Evolutionary conservation across 2,113 vertebrate genomes (phyloP).

Genomic region (Rhizomys pruinosus): DNA sequence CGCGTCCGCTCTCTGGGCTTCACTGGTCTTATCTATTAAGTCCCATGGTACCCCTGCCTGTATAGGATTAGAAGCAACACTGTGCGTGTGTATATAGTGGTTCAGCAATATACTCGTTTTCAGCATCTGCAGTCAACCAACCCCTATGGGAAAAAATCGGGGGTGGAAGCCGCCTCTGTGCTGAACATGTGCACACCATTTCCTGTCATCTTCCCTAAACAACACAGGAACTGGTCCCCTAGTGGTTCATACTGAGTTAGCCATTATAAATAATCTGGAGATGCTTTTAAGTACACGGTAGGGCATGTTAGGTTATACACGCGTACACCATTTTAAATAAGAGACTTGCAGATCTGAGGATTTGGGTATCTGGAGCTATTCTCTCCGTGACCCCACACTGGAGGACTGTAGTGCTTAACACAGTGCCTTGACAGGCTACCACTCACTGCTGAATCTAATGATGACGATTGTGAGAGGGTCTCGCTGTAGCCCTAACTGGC

Average conservation of each 20-base stretch:
- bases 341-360: too few species aligned
- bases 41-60: background rate
- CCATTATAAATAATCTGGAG: background rate
- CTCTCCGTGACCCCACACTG: too few species aligned
- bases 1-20: background rate
- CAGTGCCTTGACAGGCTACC: background rate
- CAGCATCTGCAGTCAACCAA: background rate
- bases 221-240: background rate
- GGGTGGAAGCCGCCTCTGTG: background rate
- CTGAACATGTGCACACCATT: background rate
- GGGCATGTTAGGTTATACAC: too few species aligned
- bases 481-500: too few species aligned
- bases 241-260: background rate
- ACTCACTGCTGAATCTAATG: background rate
- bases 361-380: background rate
- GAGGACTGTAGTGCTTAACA: background rate
- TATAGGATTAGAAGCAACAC: background rate
- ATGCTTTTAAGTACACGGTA: background rate
- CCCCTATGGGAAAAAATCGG: background rate
- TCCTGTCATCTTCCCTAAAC: background rate
- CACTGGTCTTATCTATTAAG: background rate
- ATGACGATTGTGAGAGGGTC: too few species aligned
- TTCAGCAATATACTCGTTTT: background rate
- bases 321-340: background rate
- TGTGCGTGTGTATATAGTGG: background rate